Percentiles rank a stretch among this genome's conserved stretches.
phyloP scores from a whole-genome alignment of 2,113 vertebrate species.

The Hydrolagus affinis region DNA sequence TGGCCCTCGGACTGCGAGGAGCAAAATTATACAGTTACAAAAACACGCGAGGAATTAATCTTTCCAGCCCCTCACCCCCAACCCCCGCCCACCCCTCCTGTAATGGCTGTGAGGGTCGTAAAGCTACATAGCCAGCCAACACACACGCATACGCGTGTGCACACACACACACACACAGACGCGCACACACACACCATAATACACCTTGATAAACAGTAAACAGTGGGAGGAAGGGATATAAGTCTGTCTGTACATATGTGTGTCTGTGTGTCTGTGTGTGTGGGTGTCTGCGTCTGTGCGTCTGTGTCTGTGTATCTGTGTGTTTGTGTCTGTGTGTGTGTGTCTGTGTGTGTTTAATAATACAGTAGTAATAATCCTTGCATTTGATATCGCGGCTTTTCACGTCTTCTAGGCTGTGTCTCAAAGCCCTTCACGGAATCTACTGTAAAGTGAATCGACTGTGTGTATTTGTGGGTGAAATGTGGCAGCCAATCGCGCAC shows the following conservation, averaged over 20 bases:
- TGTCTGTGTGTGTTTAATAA: not conserved
- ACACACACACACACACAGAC: no score
- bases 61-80: no score
- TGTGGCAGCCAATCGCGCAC: no score
- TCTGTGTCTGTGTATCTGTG: conserved; percentile 30
- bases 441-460: no score
- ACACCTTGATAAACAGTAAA: not conserved
- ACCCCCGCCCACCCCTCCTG: no score
- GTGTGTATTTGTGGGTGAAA: no score
- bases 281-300: conserved; percentile 39
- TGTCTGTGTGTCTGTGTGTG: conserved; percentile 35
- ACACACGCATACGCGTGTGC: no score
- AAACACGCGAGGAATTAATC: conserved; percentile 44
- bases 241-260: no score
- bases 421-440: no score
- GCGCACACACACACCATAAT: not conserved
- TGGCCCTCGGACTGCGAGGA: conserved; percentile 43
- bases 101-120: conserved; percentile 39
- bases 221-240: not conserved
- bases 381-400: no score
- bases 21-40: conserved; percentile 46
- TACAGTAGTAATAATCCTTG: no score
- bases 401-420: no score
- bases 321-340: conserved; percentile 27
- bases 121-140: conserved; percentile 33